Base-by-base conservation (phyloP, 2,113 vertebrate genomes). In the Rissa tridactyla region DNA sequence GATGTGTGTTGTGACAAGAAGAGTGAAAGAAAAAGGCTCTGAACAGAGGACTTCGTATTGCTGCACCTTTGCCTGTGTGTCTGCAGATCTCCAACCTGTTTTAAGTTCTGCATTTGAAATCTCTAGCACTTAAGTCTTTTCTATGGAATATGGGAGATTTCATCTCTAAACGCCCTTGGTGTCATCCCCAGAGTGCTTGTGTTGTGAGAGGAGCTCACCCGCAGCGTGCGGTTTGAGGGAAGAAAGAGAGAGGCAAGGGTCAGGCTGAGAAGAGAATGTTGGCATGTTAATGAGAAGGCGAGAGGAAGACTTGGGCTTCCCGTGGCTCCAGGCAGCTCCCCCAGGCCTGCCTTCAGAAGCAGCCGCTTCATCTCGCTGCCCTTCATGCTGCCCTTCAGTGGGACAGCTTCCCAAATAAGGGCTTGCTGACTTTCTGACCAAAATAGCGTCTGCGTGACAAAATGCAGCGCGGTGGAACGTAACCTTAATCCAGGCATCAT, bases 401-500 rank as follows among this genome's bases (percentile, higher is more conserved):
- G 86, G 80, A 81, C 94, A 78, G 83, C 95, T 97, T 97, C 94
- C 97, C 97, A 97, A 97, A 97, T 97, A 98, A 64, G 97, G 97
- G 5, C 96, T 82, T 61, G 92, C 81, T 82, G 94, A 89, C 92
- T 92, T 96, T 86, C 94, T 72, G 96, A 95, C 96, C 96, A 81
- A 97, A 98, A 97, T 98, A 98, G 97, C 92, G 81, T 9, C 95
- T 96, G 82, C 95, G 90, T 97, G 97, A 97, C 97, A 97, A 96
- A 97, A 97, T 97, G 96, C 95, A 96, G 92, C 62, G 2, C 5
- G 0, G 60, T 82, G 95, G 92, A 96, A 95, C 52, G 93, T 94
- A 95, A 96, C 94, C 96, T 90, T 96, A 96, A 96, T 97, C 94
- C 97, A 66, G 93, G 80, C 94, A 82, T 82, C 95, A 95, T 97